Conservation (phyloP, 2,113 vertebrate genomes). For the Oryzias curvinotus region DNA sequence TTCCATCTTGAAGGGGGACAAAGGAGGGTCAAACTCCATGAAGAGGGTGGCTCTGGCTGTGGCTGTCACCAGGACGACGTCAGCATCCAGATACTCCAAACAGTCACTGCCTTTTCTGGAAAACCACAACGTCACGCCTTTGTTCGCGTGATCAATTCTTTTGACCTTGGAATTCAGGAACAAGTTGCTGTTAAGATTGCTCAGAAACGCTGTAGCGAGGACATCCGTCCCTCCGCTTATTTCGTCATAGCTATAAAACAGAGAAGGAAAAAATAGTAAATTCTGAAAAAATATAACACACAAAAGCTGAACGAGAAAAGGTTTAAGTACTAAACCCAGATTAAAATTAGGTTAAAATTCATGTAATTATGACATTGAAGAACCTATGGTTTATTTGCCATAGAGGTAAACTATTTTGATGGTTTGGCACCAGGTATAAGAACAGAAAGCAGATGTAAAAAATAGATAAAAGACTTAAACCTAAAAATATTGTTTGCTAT, state of each 20-base stretch:
- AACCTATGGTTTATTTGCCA: too few species aligned
- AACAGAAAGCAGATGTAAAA: too few species aligned
- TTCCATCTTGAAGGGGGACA: conserved; percentile 61
- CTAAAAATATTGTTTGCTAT: too few species aligned
- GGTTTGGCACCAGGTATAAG: too few species aligned
- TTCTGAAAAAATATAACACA: too few species aligned
- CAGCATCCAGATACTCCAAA: background rate
- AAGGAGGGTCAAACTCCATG: conserved; percentile 66
- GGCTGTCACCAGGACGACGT: conserved; percentile 68
- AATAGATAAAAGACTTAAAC: too few species aligned
- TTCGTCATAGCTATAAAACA: conserved; percentile 66
- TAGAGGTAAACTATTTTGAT: too few species aligned
- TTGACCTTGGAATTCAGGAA: conserved; percentile 52
- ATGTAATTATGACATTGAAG: too few species aligned
- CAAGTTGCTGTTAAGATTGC: conserved; percentile 39
- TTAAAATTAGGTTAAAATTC: too few species aligned
- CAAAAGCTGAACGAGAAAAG: too few species aligned
- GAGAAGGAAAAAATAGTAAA: background rate
- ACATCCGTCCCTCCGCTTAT: conserved; percentile 62
- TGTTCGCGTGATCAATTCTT: conserved; percentile 7
- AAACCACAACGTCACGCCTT: conserved; percentile 5
- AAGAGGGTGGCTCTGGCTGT: conserved; percentile 76
- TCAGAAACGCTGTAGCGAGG: conserved; percentile 44
- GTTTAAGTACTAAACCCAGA: too few species aligned
- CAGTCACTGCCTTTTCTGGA: too few species aligned